Evolutionary conservation across 1,140 invertebrate species (phyloP).

Genomic region (Cotesia chilonis): DNA sequence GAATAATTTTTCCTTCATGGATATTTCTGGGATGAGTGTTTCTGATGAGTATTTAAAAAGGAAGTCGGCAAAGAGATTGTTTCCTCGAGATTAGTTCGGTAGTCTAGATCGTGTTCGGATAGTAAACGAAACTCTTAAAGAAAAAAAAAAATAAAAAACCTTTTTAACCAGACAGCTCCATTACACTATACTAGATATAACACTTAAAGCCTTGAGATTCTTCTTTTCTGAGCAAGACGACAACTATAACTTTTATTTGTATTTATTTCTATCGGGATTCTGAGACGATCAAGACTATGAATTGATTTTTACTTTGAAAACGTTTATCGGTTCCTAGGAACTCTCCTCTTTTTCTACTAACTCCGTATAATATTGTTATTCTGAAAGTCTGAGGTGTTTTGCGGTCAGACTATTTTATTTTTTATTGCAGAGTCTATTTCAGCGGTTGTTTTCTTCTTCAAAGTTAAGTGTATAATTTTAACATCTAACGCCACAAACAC

Average conservation of each 20-base stretch:
- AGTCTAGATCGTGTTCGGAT: conserved; percentile 41
- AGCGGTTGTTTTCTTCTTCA: too few relatives aligned
- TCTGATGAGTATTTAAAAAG: conserved; percentile 12
- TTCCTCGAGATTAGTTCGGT: conserved; percentile 37
- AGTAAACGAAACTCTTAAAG: conserved; percentile 29
- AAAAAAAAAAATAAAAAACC: conserved; percentile 12
- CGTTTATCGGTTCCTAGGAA: too few relatives aligned
- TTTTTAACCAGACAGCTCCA: conserved; percentile 34
- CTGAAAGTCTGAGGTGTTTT: too few relatives aligned
- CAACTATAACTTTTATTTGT: background rate
- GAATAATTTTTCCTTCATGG: background rate
- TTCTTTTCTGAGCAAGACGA: background rate
- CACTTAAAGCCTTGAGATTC: conserved; percentile 18
- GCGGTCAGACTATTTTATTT: too few relatives aligned
- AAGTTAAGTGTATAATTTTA: too few relatives aligned
- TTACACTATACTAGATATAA: conserved; percentile 26
- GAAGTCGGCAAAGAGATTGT: conserved; percentile 32
- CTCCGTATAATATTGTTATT: too few relatives aligned
- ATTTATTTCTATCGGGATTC: background rate
- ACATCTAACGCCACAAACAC: too few relatives aligned
- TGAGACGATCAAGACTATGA: background rate
- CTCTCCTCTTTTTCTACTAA: too few relatives aligned
- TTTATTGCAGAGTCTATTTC: too few relatives aligned
- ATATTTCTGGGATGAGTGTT: background rate
- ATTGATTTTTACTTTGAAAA: too few relatives aligned